phyloP scores from a whole-genome alignment of 2,797 vertebrate species.

The Amblyraja radiata region DNA sequence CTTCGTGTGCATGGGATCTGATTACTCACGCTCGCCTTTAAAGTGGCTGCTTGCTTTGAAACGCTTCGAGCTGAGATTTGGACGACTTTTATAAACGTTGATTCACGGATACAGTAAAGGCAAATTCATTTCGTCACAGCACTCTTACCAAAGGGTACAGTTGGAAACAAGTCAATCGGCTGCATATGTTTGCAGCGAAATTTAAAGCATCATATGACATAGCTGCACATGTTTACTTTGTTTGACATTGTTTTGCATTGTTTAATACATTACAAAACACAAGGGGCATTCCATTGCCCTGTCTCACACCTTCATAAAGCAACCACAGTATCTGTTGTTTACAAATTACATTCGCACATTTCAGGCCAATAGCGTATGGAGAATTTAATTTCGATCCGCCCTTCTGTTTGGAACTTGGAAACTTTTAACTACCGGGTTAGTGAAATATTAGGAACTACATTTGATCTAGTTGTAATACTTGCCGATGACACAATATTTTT shows the following conservation, averaged over 20 bases:
- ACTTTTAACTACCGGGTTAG: neutral
- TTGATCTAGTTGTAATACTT: neutral
- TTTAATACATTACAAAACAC: neutral
- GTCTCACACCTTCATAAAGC: neutral
- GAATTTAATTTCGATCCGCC: neutral
- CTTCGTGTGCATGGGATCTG: neutral
- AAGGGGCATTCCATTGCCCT: neutral
- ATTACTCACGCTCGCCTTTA: neutral
- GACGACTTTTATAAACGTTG: neutral
- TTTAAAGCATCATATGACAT: neutral
- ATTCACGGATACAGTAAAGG: neutral
- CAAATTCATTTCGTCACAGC: neutral
- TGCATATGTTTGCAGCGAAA: neutral
- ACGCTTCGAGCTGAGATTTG: neutral
- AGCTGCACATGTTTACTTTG: neutral
- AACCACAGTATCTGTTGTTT: neutral
- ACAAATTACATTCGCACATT: neutral
- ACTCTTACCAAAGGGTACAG: too few species aligned
- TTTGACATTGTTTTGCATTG: neutral
- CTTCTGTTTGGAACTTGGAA: neutral
- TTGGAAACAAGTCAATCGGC: neutral
- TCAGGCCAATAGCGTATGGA: neutral
- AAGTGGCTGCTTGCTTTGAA: conserved; percentile 4
- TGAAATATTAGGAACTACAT: neutral
- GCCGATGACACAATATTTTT: neutral